These are phyloP conservation scores for Cynopterus sphinx DNA, from an alignment of 2,797 vertebrate species.

Conservation along the genomic window DNA sequence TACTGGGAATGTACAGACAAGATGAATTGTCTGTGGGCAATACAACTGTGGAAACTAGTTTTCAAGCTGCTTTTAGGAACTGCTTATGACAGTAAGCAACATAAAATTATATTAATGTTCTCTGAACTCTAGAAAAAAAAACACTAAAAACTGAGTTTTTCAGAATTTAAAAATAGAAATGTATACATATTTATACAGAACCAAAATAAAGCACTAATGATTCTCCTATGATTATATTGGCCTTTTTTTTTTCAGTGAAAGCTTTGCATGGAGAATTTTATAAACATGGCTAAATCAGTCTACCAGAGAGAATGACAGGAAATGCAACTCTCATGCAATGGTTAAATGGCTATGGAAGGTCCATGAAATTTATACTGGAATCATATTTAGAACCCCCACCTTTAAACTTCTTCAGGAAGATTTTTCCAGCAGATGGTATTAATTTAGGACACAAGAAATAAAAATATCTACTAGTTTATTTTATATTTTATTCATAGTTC, in stretches of 20 bases:
- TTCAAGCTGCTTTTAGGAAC: slow-evolving; percentile 45
- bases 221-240: slow-evolving; percentile 52
- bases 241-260: not conserved
- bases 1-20: not conserved
- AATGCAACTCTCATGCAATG: not conserved
- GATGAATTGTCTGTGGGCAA: not conserved
- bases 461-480: not conserved
- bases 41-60: not conserved
- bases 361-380: not conserved
- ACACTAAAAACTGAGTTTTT: slow-evolving; percentile 28
- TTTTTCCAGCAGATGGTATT: not conserved
- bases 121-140: slow-evolving; percentile 10
- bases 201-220: slow-evolving; percentile 59
- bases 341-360: not conserved
- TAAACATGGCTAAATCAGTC: not conserved
- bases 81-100: slow-evolving; percentile 34
- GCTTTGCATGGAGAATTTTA: not conserved
- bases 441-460: not conserved
- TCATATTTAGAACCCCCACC: not conserved
- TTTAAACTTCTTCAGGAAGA: not conserved
- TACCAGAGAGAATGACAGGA: not conserved
- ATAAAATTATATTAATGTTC: slow-evolving; percentile 12
- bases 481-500: not conserved
- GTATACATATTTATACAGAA: slow-evolving; percentile 47
- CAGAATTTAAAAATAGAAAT: slow-evolving; percentile 58